Evolutionary conservation across 2,888 invertebrate species (phyloP), one percentile per base, ranked within the genome.

Genomic region (Bugulina stolonifera): DNA sequence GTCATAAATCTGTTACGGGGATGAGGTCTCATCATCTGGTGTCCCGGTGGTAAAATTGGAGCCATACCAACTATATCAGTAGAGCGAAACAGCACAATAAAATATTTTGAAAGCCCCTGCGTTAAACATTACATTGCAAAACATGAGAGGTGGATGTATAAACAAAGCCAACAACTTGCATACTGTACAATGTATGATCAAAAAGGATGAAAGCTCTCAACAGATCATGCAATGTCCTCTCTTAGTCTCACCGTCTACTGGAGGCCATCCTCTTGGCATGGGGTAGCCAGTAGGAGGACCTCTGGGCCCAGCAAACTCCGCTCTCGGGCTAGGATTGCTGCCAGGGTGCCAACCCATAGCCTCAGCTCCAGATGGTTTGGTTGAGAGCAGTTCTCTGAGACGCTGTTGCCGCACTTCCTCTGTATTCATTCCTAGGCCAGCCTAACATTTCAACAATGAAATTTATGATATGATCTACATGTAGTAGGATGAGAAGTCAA

Each of bases 321-420:
- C 29, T 70, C 52, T n/a, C n/a, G 27, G 23, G 3, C 23, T 27
- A 27, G 52, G 3, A 43, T 35, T 52, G 35, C 52, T 43, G 5
- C 5, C 32, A 5, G n/a, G 23, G 10, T 43, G 29, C 43, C 18
- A 29, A 2, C 35, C 18, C 2, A n/a, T 25, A 29, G 70, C 52
- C 5, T 23, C 43, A 14, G 22, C 3, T 52, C 18, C 70, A 43
- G 29, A 10, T 43, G 25, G 90, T 78, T 91, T 91, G 10, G 80
- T 86, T 27, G 79, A 80, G 72, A 93, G 86, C 75, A 93, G 84
- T 81, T 93, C 93, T 35, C 93, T 86, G 64, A 93, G 86, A 80
- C 94, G 93, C 72, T 86, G 85, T 1, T 70, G 35, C 43, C 70
- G 22, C 70, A 54, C 70, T 10, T 70, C 70, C 5, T 70, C 70